Base-by-base conservation (phyloP, 64 coral and sea anemone genomes). In the Pocillopora verrucosa region DNA sequence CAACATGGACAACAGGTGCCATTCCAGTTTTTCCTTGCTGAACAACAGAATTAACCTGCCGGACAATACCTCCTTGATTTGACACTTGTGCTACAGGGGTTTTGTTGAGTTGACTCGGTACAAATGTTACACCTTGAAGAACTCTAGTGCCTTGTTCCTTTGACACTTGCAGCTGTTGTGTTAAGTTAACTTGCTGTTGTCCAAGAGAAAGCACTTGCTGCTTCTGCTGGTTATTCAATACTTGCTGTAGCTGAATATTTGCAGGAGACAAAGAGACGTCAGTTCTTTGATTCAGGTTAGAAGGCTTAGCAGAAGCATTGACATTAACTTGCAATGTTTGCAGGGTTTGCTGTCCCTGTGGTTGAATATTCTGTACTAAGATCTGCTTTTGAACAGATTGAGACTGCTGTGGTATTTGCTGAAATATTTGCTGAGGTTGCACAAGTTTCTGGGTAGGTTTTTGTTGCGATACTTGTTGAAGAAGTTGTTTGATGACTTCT, bases 321-420 rank as follows among this genome's bases (percentile, higher is more conserved):
- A 87, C 45, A 76, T 87, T 76, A 36, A 87, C 70, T 20, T 74
- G 69, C 17, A 76, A 67, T 10, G 65, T 69, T 56, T 88, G 86
- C 61, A 72, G 4, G 13, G 2, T 60, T 76, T 62, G 86, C 24
- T 76, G 86, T 62, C 86, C 73, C 26, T 88, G 86, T 75, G 41
- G 68, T 59, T 74, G 85, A 87, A 87, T 51, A 77, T 69, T 72
- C 20, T 84, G 82, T 19, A 84, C 63, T 72, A 84, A 82, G 15
- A 93, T 73, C 69, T 64, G 70, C 36, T 88, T 80, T 26, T 90
- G 88, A 63, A 75, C 89, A 60, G 88, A 82, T 45, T 92, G 90
- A 30, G 84, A 87, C 75, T 92, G 90, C 22, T 91, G 93, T 41
- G 90, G 88, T 56, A 94, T 79, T 13, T 94, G 93, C 82, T 94